A percentile compares a stretch with the other conserved stretches of the same genome.
phyloP scores from a whole-genome alignment of 2,113 vertebrate species.

The Gulo gulo region DNA sequence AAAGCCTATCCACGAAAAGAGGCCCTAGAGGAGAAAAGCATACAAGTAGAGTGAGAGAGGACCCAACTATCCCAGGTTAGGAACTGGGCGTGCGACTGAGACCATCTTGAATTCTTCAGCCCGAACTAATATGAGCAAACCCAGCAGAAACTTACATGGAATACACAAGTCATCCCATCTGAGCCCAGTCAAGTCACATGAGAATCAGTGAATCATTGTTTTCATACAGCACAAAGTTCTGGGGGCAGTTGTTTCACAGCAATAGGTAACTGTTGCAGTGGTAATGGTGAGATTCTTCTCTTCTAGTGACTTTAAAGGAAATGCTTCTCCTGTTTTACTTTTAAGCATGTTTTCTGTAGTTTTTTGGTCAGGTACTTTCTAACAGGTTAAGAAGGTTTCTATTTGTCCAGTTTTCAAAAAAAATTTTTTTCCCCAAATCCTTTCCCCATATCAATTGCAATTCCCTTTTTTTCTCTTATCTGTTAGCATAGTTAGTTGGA shows the following conservation, averaged over 20 bases:
- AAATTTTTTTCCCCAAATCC: neutral
- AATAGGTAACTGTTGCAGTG: neutral
- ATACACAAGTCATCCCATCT: neutral
- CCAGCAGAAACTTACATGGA: neutral
- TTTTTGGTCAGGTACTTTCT: neutral
- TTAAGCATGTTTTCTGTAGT: neutral
- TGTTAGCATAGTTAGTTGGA: neutral
- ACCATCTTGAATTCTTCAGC: neutral
- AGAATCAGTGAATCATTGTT: neutral
- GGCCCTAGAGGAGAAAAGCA: neutral
- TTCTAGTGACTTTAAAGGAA: neutral
- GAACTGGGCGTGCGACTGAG: neutral
- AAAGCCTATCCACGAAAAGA: neutral
- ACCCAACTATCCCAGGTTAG: neutral
- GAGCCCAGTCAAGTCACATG: neutral
- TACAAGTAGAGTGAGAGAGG: neutral
- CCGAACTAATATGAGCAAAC: neutral
- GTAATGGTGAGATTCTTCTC: neutral
- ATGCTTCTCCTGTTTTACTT: neutral
- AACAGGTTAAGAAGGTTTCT: neutral
- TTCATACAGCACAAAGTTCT: neutral
- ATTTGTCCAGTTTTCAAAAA: neutral
- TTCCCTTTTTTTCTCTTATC: neutral
- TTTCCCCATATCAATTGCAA: neutral
- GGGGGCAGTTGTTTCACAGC: neutral